Conservation (phyloP, 2,888 invertebrate genomes). For the Pristionchus maxplancki region DNA sequence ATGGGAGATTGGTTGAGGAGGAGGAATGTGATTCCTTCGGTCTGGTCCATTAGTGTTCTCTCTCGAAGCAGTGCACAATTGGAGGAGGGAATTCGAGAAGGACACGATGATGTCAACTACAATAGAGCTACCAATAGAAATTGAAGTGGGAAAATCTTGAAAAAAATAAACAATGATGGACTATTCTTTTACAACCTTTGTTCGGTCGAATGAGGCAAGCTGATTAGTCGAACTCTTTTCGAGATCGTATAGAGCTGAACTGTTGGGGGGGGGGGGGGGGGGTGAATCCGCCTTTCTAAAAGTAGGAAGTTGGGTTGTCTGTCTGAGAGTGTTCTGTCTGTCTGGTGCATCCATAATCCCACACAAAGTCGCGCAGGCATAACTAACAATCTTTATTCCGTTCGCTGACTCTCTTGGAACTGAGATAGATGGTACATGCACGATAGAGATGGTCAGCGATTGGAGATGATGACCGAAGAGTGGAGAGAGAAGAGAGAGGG, state of each 20-base stretch:
- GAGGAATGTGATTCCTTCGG: neutral
- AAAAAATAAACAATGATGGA: too few relatives aligned
- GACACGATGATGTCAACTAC: neutral
- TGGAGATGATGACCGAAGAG: neutral
- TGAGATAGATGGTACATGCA: neutral
- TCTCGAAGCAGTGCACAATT: neutral
- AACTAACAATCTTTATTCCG: constrained; percentile 48
- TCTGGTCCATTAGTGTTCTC: constrained; percentile 8
- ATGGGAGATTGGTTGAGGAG: neutral
- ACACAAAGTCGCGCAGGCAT: neutral
- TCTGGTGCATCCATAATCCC: neutral
- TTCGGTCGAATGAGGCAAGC: too few relatives aligned
- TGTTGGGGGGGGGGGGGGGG: too few relatives aligned
- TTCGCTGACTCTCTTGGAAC: neutral
- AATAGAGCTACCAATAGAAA: too few relatives aligned
- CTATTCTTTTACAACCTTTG: too few relatives aligned
- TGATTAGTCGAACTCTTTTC: too few relatives aligned
- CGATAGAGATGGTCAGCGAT: neutral
- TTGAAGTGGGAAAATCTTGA: too few relatives aligned
- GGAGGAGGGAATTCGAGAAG: neutral
- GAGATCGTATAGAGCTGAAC: too few relatives aligned
- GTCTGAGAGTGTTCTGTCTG: neutral
- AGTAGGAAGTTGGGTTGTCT: neutral
- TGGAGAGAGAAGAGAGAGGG: neutral
- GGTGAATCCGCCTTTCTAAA: too few relatives aligned